These are phyloP conservation scores for Nymphicus hollandicus DNA, from an alignment of 2,113 vertebrate genomes.

Conservation along the genomic window DNA sequence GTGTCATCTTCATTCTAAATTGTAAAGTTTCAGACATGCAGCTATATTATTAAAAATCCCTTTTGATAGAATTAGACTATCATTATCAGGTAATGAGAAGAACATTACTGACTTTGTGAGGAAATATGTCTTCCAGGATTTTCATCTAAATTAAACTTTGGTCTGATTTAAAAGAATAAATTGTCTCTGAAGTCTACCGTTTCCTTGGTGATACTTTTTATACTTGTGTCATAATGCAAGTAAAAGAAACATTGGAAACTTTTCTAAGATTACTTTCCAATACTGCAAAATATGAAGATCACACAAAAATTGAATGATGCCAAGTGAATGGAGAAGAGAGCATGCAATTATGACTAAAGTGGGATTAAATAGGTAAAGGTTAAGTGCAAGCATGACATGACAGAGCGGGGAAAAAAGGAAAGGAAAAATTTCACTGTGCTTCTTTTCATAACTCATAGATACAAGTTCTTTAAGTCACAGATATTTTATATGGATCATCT, in stretches of 20 bases:
- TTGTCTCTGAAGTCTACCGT: conserved; percentile 55
- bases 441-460: not conserved
- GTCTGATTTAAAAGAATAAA: conserved; percentile 69
- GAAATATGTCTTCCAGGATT: conserved; percentile 67
- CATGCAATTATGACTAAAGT: conserved; percentile 32
- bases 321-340: conserved; percentile 12
- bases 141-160: conserved; percentile 71
- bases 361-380: conserved; percentile 50
- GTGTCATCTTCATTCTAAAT: conserved; percentile 59
- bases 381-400: conserved; percentile 23
- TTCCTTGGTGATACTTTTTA: conserved; percentile 65
- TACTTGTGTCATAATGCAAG: conserved; percentile 20
- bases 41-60: conserved; percentile 66
- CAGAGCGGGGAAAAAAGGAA: not conserved
- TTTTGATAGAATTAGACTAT: conserved; percentile 71
- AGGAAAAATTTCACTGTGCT: not conserved
- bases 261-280: conserved; percentile 39
- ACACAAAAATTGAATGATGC: conserved; percentile 23
- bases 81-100: conserved; percentile 67
- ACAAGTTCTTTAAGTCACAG: not conserved
- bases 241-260: conserved; percentile 38
- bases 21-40: conserved; percentile 64
- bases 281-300: conserved; percentile 12
- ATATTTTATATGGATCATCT: not conserved
- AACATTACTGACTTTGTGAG: conserved; percentile 64